Conservation (phyloP, 2,888 invertebrate species). For the Penaeus monodon region DNA sequence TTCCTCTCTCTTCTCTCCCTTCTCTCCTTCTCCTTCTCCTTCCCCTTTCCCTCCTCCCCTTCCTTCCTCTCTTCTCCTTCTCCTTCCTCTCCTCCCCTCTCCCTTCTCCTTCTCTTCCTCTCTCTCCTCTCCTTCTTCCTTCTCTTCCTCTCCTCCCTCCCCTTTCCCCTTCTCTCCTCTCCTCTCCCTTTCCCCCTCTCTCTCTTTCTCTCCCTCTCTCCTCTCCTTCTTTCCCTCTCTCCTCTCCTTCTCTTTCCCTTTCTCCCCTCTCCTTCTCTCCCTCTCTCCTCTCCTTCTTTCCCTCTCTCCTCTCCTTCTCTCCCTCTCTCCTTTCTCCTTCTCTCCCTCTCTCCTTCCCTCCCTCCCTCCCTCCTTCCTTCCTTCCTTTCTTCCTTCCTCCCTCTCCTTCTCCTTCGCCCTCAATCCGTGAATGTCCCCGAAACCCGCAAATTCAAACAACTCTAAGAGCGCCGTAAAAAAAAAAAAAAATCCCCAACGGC, state of each 20-base stretch:
- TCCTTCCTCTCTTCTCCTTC: neutral
- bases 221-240: neutral
- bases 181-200: neutral
- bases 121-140: too few relatives aligned
- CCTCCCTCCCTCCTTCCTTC: neutral
- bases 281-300: neutral
- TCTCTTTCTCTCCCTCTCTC: neutral
- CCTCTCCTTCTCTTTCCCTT: neutral
- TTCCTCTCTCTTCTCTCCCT: neutral
- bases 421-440: neutral
- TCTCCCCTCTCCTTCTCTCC: neutral
- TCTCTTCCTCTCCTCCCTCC: neutral
- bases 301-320: neutral
- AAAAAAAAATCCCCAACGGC: too few relatives aligned
- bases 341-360: neutral
- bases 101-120: neutral
- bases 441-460: neutral
- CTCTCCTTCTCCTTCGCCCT: neutral
- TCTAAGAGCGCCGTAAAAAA: neutral
- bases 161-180: neutral
- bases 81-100: neutral
- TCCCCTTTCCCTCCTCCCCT: neutral
- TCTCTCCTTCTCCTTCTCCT: neutral
- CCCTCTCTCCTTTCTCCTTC: neutral
- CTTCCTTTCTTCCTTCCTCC: neutral